These are phyloP conservation scores for Nyctereutes procyonoides DNA, from an alignment of 2,113 vertebrate species.

Conservation along the genomic window DNA sequence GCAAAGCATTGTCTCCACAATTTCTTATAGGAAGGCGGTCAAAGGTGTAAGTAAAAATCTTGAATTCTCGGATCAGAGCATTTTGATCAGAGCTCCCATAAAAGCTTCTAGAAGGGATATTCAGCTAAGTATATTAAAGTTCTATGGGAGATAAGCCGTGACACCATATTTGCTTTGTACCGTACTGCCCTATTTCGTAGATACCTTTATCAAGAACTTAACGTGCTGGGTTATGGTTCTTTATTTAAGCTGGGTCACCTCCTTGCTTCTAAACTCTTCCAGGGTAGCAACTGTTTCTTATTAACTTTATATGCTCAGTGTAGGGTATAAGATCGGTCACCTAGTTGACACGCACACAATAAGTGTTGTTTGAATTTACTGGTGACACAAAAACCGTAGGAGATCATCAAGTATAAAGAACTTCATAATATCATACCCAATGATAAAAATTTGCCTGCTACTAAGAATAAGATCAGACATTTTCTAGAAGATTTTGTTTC, in stretches of 20 bases:
- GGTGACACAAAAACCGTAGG: neutral
- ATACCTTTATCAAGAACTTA: neutral
- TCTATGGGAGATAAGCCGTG: neutral
- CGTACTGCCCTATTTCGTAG: neutral
- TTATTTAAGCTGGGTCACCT: neutral
- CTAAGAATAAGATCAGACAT: neutral
- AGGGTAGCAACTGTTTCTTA: neutral
- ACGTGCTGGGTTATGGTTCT: neutral
- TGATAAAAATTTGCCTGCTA: slow-evolving; percentile 41
- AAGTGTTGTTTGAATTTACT: neutral
- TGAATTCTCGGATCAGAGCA: neutral
- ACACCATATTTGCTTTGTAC: neutral
- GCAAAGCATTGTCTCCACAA: neutral
- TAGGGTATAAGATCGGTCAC: neutral
- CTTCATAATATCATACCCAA: neutral
- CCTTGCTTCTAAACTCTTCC: slow-evolving; percentile 1
- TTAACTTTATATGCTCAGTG: neutral
- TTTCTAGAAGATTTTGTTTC: slow-evolving; percentile 21
- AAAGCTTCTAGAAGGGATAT: slow-evolving; percentile 9
- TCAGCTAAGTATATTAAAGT: neutral
- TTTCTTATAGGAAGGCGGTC: neutral
- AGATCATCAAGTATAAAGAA: neutral
- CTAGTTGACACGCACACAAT: neutral
- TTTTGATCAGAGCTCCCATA: neutral
- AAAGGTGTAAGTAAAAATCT: neutral